Evolutionary conservation across 2,113 vertebrate genomes (phyloP).

Genomic region (Dunckerocampus dactyliophorus): DNA sequence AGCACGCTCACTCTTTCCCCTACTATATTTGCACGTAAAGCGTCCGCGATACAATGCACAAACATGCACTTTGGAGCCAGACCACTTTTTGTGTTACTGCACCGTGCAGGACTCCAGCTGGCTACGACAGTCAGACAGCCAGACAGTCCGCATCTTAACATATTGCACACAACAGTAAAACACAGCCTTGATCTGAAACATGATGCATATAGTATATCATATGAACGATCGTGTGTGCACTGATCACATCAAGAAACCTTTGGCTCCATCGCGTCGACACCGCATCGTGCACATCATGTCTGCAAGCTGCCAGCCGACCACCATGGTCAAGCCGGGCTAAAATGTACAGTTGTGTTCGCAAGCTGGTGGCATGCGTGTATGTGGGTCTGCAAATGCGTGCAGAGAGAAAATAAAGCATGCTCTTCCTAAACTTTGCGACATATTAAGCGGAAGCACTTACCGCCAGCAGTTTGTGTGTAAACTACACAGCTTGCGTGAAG

Average conservation of each 20-base stretch:
- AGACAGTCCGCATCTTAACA: constrained; percentile 7
- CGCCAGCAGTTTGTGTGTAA: constrained; percentile 35
- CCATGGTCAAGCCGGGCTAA: background rate
- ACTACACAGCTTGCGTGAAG: constrained; percentile 40
- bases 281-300: constrained; percentile 27
- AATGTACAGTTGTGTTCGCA: background rate
- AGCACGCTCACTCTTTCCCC: constrained; percentile 4
- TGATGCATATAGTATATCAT: background rate
- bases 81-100: constrained; percentile 26
- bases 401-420: background rate
- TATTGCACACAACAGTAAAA: constrained; percentile 10
- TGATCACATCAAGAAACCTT: constrained; percentile 17
- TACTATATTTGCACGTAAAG: constrained; percentile 7
- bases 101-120: constrained; percentile 7
- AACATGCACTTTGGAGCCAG: constrained; percentile 4
- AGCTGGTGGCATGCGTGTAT: background rate
- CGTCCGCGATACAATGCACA: background rate
- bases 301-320: constrained; percentile 3
- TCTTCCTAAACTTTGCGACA: constrained; percentile 42
- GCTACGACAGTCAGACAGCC: background rate
- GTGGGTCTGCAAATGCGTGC: background rate
- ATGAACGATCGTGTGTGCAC: background rate
- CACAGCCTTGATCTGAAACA: background rate
- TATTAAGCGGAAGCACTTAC: constrained; percentile 26
- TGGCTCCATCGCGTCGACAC: constrained; percentile 32